Evolutionary conservation across 30 jellyfish, hydroid and myxozoan species (phyloP).

Genomic region (Catostylus mosaicus): DNA sequence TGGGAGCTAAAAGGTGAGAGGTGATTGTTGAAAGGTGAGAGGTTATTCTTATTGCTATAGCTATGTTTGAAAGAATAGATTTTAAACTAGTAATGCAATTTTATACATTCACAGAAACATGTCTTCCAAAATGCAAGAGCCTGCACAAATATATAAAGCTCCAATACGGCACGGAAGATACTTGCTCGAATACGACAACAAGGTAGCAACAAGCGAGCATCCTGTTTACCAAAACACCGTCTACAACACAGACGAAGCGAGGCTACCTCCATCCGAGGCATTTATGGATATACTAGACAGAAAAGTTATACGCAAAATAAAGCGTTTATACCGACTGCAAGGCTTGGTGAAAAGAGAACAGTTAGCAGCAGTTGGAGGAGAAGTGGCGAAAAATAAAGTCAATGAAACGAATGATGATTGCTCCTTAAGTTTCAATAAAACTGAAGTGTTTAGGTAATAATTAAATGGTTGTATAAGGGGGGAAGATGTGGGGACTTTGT

Average conservation of each 20-base stretch:
- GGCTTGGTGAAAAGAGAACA: constrained; percentile 12
- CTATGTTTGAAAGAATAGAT: no score
- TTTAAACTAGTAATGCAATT: no score
- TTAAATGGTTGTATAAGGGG: no score
- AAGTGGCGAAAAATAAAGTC: not conserved
- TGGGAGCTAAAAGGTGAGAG: no score
- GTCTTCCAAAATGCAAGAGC: constrained; percentile 15
- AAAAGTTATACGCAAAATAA: constrained; percentile 25
- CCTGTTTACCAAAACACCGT: constrained; percentile 25
- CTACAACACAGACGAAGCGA: constrained; percentile 17
- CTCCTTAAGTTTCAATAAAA: constrained; percentile 54
- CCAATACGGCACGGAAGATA: constrained; percentile 66
- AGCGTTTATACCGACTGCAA: constrained; percentile 8
- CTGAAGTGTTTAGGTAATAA: constrained; percentile 69
- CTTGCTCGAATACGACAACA: constrained; percentile 61
- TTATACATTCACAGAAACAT: constrained; percentile 17
- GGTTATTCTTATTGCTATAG: no score
- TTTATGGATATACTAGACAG: constrained; percentile 41
- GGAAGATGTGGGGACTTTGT: no score
- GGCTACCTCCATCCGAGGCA: constrained; percentile 19
- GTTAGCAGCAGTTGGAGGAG: not conserved
- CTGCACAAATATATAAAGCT: constrained; percentile 20
- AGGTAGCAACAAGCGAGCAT: constrained; percentile 1
- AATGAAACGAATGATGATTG: constrained; percentile 55
- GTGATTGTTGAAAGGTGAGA: no score